Evolutionary conservation across 2,888 invertebrate genomes (phyloP).

Genomic region (Scaptomyza parva): DNA sequence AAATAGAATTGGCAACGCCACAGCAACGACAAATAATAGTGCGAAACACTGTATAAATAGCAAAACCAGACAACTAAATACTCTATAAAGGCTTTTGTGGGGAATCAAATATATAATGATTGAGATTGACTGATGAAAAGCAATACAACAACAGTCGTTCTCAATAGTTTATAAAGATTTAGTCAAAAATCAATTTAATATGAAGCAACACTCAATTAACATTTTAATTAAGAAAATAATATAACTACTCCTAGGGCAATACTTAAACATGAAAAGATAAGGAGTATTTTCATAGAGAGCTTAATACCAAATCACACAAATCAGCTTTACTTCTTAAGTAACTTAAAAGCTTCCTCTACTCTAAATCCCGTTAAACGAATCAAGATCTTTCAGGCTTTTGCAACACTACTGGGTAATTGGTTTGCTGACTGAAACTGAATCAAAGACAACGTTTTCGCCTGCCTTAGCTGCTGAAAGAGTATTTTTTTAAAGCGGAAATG

Average conservation of each 20-base stretch:
- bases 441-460: conserved; percentile 11
- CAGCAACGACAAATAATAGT: conserved; percentile 31
- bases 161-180: too few species aligned
- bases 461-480: conserved; percentile 26
- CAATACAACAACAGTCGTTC: too few species aligned
- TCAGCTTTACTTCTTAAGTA: background rate
- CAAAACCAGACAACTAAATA: conserved; percentile 10
- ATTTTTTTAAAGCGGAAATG: conserved; percentile 38
- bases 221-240: too few species aligned
- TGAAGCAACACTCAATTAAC: too few species aligned
- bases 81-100: conserved; percentile 4
- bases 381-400: background rate
- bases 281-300: background rate
- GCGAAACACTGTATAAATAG: conserved; percentile 6
- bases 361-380: background rate
- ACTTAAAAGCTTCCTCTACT: background rate
- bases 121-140: background rate
- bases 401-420: background rate
- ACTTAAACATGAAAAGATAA: background rate
- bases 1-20: conserved; percentile 30
- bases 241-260: background rate
- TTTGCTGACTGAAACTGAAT: conserved; percentile 4
- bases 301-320: background rate
- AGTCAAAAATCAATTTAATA: too few species aligned
- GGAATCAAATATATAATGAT: background rate